Evolutionary conservation across 2,797 vertebrate species (phyloP).

Genomic region (Botia kubotai): DNA sequence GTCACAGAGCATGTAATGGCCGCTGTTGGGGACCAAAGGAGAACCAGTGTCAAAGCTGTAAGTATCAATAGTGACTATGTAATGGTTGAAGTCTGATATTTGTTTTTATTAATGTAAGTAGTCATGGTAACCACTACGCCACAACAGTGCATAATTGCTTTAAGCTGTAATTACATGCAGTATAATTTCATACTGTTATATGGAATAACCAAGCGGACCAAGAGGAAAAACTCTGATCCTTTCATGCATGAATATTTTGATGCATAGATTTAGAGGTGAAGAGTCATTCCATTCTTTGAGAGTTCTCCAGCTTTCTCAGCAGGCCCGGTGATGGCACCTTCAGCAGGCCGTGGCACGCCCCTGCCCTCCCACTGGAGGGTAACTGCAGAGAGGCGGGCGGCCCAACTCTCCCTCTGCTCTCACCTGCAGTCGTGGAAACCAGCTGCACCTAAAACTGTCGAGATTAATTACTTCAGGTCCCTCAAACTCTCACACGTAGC

Average conservation of each 20-base stretch:
- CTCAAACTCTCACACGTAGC: constrained; percentile 6
- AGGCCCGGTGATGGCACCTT: not conserved
- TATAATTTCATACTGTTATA: not conserved
- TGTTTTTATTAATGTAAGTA: not conserved
- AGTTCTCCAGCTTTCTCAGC: constrained; percentile 26
- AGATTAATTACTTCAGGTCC: constrained; percentile 49
- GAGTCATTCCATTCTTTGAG: constrained; percentile 22
- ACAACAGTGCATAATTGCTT: not conserved
- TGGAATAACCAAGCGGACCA: not conserved
- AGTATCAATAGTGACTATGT: constrained; percentile 71
- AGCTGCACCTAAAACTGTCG: constrained; percentile 42
- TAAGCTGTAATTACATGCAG: not conserved
- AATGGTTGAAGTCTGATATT: not conserved
- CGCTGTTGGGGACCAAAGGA: constrained; percentile 95
- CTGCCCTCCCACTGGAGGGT: constrained; percentile 18
- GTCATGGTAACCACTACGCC: not conserved
- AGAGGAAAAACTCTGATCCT: not conserved
- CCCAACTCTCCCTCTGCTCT: constrained; percentile 29
- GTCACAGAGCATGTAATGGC: constrained; percentile 92
- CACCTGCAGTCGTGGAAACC: constrained; percentile 26
- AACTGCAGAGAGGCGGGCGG: constrained; percentile 30
- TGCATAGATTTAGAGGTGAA: constrained; percentile 16
- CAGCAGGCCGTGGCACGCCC: constrained; percentile 11
- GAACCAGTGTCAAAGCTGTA: constrained; percentile 93
- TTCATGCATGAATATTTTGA: constrained; percentile 17